Percentiles rank a stretch among this genome's conserved stretches.
Conservation (phyloP, 2,113 vertebrate genomes). For the Hippocampus mohnikei region DNA sequence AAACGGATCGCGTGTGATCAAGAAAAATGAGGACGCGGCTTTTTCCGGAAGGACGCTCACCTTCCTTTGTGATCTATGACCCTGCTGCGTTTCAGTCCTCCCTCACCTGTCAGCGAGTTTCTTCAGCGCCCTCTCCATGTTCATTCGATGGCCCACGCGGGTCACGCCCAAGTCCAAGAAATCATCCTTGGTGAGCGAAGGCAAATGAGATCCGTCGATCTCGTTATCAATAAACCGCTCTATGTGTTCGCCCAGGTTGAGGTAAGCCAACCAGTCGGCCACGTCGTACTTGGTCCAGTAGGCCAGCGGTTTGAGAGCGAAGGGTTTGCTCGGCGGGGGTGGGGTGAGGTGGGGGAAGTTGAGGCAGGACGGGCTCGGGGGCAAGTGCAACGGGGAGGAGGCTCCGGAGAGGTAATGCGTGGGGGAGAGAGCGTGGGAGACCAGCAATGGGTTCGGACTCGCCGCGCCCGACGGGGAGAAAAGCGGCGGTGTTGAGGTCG, state of each 20-base stretch:
- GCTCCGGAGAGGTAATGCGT: constrained; percentile 82
- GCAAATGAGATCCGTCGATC: constrained; percentile 91
- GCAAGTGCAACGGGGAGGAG: constrained; percentile 69
- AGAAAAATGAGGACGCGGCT: constrained; percentile 34
- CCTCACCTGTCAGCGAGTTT: constrained; percentile 94
- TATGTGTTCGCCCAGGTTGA: constrained; percentile 85
- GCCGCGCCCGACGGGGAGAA: constrained; percentile 69
- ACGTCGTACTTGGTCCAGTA: constrained; percentile 96
- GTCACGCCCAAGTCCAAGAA: constrained; percentile 92
- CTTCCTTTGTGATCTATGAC: constrained; percentile 29
- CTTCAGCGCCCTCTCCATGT: constrained; percentile 91
- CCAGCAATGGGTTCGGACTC: constrained; percentile 68
- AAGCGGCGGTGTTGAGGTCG: constrained; percentile 69
- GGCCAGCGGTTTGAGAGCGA: constrained; percentile 85
- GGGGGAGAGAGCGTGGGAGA: constrained; percentile 82
- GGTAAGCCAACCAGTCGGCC: constrained; percentile 90
- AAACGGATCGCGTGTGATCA: constrained; percentile 28
- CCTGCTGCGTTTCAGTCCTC: constrained; percentile 42
- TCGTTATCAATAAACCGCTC: constrained; percentile 93
- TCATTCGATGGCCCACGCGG: constrained; percentile 92
- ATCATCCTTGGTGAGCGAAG: constrained; percentile 91
- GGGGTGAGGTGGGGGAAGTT: constrained; percentile 79
- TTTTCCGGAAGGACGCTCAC: constrained; percentile 38
- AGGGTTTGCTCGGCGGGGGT: constrained; percentile 84
- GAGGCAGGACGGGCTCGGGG: constrained; percentile 75